Base-by-base conservation (phyloP, 2,113 vertebrate genomes). In the Epinephelus lanceolatus region DNA sequence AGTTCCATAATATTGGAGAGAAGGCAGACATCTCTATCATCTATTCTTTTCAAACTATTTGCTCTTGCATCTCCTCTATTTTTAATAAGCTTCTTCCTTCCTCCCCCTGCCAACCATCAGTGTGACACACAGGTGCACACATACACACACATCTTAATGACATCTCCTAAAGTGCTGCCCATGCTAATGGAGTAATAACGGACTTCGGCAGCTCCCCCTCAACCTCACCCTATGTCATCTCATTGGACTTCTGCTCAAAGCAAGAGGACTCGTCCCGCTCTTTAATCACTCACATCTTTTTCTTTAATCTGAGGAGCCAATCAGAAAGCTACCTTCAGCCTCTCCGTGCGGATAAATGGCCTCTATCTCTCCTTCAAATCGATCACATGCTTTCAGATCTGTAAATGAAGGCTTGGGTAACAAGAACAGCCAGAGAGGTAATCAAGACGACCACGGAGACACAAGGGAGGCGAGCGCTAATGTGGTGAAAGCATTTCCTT, bases 341-440 rank as follows among this genome's bases (percentile, higher is more conserved):
- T 73, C 53, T 49, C 52, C 1, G 13, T 42, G 52, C 63, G 8
- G 65, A 87, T 80, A 83, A 81, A 83, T 67, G 88, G 78, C 80
- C 57, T 80, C 78, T 62, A 15, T 70, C 73, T 86, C 78, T 56
- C 59, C 68, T 40, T 55, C 49, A 55, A 30, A 93, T 94, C 83
- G 88, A 93, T 94, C 88, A 80, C 60, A 86, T 45, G 88, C 91
- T 92, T 84, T 93, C 91, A 94, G 87, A 87, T 87, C 79, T 86
- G 71, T 84, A 91, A 93, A 91, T 76, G 80, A 92, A 88, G 78
- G 81, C 86, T 90, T 81, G 52, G 83, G 88, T 92, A 87, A 90
- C 88, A 67, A 87, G 68, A 63, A 79, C 65, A 81, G 76, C 84
- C 83, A 70, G 70, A 21, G 86, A 80, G 86, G 88, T 92, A 92